Conservation (phyloP, 2,888 invertebrate genomes). For the Gerosis bhagava region DNA sequence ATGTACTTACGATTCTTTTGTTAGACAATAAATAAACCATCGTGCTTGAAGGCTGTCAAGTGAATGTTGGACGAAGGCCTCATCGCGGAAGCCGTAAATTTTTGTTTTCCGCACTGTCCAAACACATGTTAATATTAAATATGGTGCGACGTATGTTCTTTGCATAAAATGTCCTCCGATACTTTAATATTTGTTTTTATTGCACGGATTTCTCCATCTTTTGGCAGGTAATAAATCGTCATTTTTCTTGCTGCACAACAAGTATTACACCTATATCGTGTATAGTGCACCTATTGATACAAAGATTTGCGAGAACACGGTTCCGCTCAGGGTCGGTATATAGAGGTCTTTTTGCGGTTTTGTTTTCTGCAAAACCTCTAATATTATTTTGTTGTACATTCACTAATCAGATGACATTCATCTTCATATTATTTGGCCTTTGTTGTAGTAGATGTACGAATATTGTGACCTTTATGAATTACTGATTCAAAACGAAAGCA, state of each 20-base stretch:
- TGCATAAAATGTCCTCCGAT: conserved; percentile 41
- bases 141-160: conserved; percentile 39
- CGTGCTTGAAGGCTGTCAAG: conserved; percentile 40
- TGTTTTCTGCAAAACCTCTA: conserved; percentile 43
- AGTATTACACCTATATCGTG: too few species aligned
- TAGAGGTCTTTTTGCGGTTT: conserved; percentile 49
- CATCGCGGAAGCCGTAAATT: conserved; percentile 55
- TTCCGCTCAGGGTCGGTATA: conserved; percentile 47
- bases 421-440: too few species aligned
- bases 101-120: conserved; percentile 49
- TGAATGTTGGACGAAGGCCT: conserved; percentile 43
- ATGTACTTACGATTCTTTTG: conserved; percentile 34
- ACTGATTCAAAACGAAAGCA: too few species aligned
- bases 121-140: conserved; percentile 44
- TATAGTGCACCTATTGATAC: too few species aligned
- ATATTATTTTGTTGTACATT: conserved; percentile 22
- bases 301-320: conserved; percentile 48
- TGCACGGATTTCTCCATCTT: conserved; percentile 31
- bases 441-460: too few species aligned
- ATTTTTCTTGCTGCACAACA: conserved; percentile 42
- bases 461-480: too few species aligned
- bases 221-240: conserved; percentile 46
- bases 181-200: conserved; percentile 42
- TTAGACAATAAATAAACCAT: conserved; percentile 38
- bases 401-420: too few species aligned